Evolutionary conservation across 37 sponge, comb jelly and placozoan genomes (phyloP), one percentile per base, ranked within the genome.

Genomic region (Bolinopsis microptera): DNA sequence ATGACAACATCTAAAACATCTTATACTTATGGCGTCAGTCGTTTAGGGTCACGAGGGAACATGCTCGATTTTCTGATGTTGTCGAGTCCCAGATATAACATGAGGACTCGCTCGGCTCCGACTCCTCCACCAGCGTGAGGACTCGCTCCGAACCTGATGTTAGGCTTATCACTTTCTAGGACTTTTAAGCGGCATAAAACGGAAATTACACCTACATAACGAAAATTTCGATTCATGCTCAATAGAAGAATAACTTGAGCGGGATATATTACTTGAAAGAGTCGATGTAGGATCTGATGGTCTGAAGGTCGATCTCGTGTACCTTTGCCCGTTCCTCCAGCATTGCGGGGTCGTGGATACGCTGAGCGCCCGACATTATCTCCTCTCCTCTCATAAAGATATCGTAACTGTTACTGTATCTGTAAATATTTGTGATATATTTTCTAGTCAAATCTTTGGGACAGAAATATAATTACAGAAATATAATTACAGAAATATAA

Each of bases 331-430:
- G 93, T 68, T 97, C 97, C 35, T 96, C 96, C 83, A 99, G 80
- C 0, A 99, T 70, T 26, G 96, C 95, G 0, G 99, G 96, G 38
- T 99, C 99, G 92, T 99, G 99, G 32, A 99, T 96, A 69, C 99
- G 94, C 95, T 99, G 99, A 38, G 99, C 99, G 69, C 99, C 99
- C 38, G 97, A 96, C 69, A 99, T 68, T 35, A 99, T 99, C 94
- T 99, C 99, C 93, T 99, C 99, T 0, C 99, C 99, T 76, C 99
- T 92, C 99, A 99, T 99, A 69, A 99, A 99, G 95, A 99, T 97
- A 69, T 99, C 99, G 77, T 99, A 99, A 0, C 97, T 97, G 92
- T 99, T 99, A 72, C 95, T 94, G 35, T 69, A 95, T 90, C 93
- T 95, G 97, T 95, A 39, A 3, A 38, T 38, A 31, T 68, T 16